Evolutionary conservation across 2,888 invertebrate genomes (phyloP), one percentile per base, ranked within the genome.

Genomic region (Drymonia ruficornis): DNA sequence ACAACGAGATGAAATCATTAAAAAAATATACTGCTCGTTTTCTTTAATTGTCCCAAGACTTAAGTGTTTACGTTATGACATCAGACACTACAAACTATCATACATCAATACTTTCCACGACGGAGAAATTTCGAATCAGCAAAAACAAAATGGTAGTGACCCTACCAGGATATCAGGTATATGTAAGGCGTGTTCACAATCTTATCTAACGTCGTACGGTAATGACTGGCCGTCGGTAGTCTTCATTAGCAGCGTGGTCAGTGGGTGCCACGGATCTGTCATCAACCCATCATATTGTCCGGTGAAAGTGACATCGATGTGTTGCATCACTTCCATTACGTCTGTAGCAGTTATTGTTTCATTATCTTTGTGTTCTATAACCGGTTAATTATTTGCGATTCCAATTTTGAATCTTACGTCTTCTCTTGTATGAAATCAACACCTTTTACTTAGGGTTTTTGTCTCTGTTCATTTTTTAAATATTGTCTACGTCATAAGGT

Each of bases 221-320:
- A 69, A 70, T 67, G 67, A 59, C 53, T 59, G 52, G 52, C 53
- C 49, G 53, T 53, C 59, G 42, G 45, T 50, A 47, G 50, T 59
- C 53, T 53, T 61, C 59, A 59, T 68, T 67, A 63, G 55, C 61
- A 55, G 61, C 49, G 50, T 61, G 61, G 53, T 55, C 60, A 51
- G 61, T 58, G 53, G 56, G 38, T 56, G 53, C 52, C 60, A 65
- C 59, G 62, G 63, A 72, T 65, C 65, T 70, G 67, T 67, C 71
- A 72, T 52, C 63, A 61, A 55, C 55, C 59, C 52, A 59, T 65
- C 63, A 67, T 62, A 61, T 43, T 28, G 47, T 42, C 38, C 49
- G 58, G 72, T 67, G 72, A 77, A 78, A 77, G 76, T 61, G 50
- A 59, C 48, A 52, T 57, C 49, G 49, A 59, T 53, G 15, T 59